These are phyloP conservation scores for Unio delphinus DNA, from an alignment of 2,888 invertebrate genomes.

Conservation along the genomic window DNA sequence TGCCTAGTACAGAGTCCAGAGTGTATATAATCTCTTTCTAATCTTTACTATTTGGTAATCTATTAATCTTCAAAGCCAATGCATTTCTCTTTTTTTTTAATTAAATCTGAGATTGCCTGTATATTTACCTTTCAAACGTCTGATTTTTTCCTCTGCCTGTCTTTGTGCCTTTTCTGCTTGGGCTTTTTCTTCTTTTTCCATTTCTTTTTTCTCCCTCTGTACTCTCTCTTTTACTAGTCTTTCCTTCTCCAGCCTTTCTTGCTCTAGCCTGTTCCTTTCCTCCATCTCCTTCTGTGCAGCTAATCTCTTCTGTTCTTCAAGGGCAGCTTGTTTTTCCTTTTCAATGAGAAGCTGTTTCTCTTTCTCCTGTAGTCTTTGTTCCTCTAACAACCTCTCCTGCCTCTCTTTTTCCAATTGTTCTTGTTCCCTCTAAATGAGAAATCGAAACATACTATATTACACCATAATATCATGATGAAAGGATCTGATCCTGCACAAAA, in stretches of 20 bases:
- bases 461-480: too few relatives aligned
- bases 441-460: too few relatives aligned
- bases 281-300: slow-evolving; percentile 11
- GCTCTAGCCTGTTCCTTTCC: slow-evolving; percentile 21
- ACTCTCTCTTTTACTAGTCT: slow-evolving; percentile 25
- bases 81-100: neutral
- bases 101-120: neutral
- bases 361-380: slow-evolving; percentile 6
- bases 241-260: slow-evolving; percentile 24
- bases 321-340: slow-evolving; percentile 18
- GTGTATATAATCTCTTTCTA: too few relatives aligned
- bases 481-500: too few relatives aligned
- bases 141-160: slow-evolving; percentile 48
- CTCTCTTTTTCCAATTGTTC: slow-evolving; percentile 12
- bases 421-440: neutral
- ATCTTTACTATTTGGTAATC: too few relatives aligned
- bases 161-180: slow-evolving; percentile 38
- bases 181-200: slow-evolving; percentile 32
- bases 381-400: slow-evolving; percentile 4
- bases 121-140: slow-evolving; percentile 39
- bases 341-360: slow-evolving; percentile 16
- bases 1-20: too few relatives aligned
- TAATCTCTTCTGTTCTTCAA: slow-evolving; percentile 26
- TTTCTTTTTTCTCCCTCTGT: slow-evolving; percentile 32
- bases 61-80: too few relatives aligned